Evolutionary conservation across 2,797 vertebrate species (phyloP).

Genomic region (Anabacerthia variegaticeps): DNA sequence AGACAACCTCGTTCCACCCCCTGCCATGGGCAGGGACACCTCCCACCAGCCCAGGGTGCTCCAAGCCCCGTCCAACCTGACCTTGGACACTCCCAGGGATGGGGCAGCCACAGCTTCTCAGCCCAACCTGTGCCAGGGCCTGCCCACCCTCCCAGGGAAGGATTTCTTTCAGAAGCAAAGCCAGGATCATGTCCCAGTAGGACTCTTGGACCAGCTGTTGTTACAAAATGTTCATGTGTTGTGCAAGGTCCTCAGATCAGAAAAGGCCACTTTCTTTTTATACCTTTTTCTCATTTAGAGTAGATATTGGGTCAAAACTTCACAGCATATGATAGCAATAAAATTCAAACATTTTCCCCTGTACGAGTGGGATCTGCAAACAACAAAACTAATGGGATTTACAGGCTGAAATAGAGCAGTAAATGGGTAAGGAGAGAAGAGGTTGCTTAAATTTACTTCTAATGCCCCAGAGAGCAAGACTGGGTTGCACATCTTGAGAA

Average conservation of each 20-base stretch:
- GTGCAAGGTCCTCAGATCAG: not conserved
- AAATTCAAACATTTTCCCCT: not conserved
- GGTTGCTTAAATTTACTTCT: not conserved
- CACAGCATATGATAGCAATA: not conserved
- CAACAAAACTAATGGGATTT: not conserved
- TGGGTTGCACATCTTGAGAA: not conserved
- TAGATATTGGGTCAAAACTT: not conserved
- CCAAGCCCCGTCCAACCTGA: accelerated
- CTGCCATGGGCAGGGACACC: not conserved
- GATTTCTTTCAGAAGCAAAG: not conserved
- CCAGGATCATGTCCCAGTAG: not conserved
- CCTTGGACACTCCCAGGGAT: not conserved
- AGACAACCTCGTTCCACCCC: accelerated
- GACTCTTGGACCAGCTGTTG: not conserved
- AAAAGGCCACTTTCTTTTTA: not conserved
- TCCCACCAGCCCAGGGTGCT: accelerated
- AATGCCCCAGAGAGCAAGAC: not conserved
- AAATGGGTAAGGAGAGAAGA: not conserved
- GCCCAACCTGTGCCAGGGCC: not conserved
- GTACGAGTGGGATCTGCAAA: not conserved
- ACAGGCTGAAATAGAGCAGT: not conserved
- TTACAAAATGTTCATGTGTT: not conserved
- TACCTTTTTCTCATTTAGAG: not conserved
- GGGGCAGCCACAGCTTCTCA: not conserved
- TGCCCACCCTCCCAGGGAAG: accelerated